Evolutionary conservation across 2,113 vertebrate genomes (phyloP), one percentile per base, ranked within the genome.

Genomic region (Stegostoma tigrinum): DNA sequence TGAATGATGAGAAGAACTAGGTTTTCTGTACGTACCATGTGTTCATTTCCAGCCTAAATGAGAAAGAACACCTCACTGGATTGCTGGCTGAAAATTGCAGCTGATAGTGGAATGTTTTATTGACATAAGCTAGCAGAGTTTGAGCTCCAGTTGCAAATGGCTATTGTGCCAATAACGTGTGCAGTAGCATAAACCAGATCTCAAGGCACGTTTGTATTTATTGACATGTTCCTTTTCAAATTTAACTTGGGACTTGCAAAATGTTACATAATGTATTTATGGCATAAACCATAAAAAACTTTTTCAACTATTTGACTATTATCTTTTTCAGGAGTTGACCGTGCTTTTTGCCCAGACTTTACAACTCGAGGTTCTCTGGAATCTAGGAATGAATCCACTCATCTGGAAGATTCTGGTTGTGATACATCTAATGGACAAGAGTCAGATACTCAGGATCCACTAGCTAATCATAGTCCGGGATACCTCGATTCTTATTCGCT

Each of bases 341-440:
- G 96, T 42, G 87, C 27, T 0, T n/a, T 72, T 48, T 24, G 68
- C 0, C 3, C 75, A 66, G 96, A 96, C 48, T 17, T 27, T 0
- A 15, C 68, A 10, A 97, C 97, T 0, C 96, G 97, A 96, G 97
- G 97, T 61, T 95, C 96, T 55, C 96, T 96, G 48, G 91, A 61
- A 42, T 96, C 96, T 6, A 95, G 55, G 66, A 97, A 67, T 86
- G 96, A 72, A 5, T 96, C 90, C 17, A 96, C 70, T 96, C 96
- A 96, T 30, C 85, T 97, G 83, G 97, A 98, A 95, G 97, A 98
- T 96, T 98, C 98, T 42, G 98, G 98, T 64, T 98, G 97, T 96
- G 98, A 97, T 95, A 96, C 97, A 85, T 97, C 97, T 96, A 97
- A 80, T 96, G 97, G 97, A 75, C 96, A 96, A 45, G 96, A 95